A percentile compares a stretch with the other conserved stretches of the same genome.
These are phyloP conservation scores for Daktulosphaira vitifoliae DNA, from an alignment of 1,140 invertebrate genomes.

Conservation along the genomic window DNA sequence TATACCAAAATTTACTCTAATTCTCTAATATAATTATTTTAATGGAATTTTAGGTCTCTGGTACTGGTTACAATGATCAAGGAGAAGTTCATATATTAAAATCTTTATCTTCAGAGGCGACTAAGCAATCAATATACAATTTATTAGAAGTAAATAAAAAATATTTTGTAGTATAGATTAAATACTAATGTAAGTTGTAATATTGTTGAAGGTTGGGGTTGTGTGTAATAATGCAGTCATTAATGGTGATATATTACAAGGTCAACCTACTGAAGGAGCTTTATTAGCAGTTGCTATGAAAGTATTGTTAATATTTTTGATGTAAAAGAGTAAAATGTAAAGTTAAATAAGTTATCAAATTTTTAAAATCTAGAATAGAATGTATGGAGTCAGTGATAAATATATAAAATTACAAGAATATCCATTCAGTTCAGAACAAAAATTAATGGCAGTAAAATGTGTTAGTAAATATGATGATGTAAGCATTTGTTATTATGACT, in stretches of 20 bases:
- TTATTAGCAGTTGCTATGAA: conserved; percentile 85
- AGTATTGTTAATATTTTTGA: conserved; percentile 42
- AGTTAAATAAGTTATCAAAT: too few relatives aligned
- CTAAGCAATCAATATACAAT: conserved; percentile 56
- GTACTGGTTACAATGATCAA: conserved; percentile 82
- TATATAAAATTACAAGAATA: conserved; percentile 87
- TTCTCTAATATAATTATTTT: too few relatives aligned
- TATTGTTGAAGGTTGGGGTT: conserved; percentile 64
- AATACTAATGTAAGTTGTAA: too few relatives aligned
- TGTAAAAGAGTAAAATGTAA: too few relatives aligned
- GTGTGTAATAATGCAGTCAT: conserved; percentile 96
- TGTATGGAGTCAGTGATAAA: conserved; percentile 70
- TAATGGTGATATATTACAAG: conserved; percentile 71
- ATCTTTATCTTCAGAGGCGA: conserved; percentile 64
- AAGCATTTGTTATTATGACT: too few relatives aligned
- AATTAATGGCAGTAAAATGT: conserved; percentile 98
- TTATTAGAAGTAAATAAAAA: conserved; percentile 39
- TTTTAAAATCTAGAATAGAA: conserved; percentile 56
- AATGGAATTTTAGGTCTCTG: conserved; percentile 51
- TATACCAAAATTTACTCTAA: too few relatives aligned
- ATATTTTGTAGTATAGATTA: too few relatives aligned
- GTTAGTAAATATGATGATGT: conserved; percentile 65
- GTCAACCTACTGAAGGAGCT: conserved; percentile 97
- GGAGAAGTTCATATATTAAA: conserved; percentile 75
- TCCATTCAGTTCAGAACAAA: conserved; percentile 94